Evolutionary conservation across 2,113 vertebrate genomes (phyloP).

Genomic region (Myanophis thanlyinensis): DNA sequence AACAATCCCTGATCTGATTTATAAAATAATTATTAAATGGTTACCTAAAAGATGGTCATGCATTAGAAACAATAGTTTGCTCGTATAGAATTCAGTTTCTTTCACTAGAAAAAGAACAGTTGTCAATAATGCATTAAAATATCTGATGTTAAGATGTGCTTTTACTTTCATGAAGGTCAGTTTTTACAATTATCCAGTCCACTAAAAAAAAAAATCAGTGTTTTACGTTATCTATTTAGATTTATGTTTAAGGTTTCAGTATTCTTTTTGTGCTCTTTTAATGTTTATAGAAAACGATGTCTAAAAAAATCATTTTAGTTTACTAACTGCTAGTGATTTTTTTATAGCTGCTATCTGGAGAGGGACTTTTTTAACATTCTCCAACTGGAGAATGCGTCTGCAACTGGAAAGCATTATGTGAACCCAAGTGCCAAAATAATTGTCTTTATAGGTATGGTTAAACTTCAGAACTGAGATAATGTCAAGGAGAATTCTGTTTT

Average conservation of each 20-base stretch:
- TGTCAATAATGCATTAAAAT: constrained; percentile 47
- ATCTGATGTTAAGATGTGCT: constrained; percentile 33
- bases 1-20: neutral
- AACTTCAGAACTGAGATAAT: constrained; percentile 69
- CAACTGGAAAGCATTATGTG: constrained; percentile 21
- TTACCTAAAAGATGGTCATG: constrained; percentile 44
- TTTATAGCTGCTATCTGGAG: constrained; percentile 60
- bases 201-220: constrained; percentile 14
- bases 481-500: constrained; percentile 64
- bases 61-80: neutral
- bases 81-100: constrained; percentile 46
- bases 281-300: constrained; percentile 38
- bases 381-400: too few relatives aligned
- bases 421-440: constrained; percentile 39
- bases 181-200: constrained; percentile 46
- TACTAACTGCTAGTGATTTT: constrained; percentile 67
- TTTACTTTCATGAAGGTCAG: constrained; percentile 21
- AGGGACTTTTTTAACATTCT: constrained; percentile 62
- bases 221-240: constrained; percentile 20
- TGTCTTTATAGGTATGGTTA: constrained; percentile 64
- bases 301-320: constrained; percentile 52
- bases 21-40: constrained; percentile 24
- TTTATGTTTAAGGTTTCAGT: constrained; percentile 29
- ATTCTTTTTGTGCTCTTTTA: constrained; percentile 35
- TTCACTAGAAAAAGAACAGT: constrained; percentile 40